Percentiles rank a stretch among this genome's conserved stretches.
Conservation (phyloP, 2,797 vertebrate species). For the Hippoglossus hippoglossus region DNA sequence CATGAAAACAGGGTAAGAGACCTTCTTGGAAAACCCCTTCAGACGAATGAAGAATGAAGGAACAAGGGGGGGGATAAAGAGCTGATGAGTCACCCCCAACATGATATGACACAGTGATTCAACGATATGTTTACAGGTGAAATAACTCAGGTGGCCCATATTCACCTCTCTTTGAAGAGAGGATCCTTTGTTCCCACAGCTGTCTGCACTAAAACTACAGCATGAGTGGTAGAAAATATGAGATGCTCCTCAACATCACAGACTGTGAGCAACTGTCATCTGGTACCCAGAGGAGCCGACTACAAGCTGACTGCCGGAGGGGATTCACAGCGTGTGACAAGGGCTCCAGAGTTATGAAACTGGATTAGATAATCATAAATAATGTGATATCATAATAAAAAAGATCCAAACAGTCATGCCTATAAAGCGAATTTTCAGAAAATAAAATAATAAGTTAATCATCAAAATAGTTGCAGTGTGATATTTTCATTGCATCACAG, state of each 20-base stretch:
- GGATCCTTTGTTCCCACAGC: slow-evolving; percentile 64
- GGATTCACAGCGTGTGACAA: slow-evolving; percentile 18
- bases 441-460: not conserved
- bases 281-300: slow-evolving; percentile 18
- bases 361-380: slow-evolving; percentile 17
- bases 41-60: slow-evolving; percentile 24
- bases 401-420: slow-evolving; percentile 4
- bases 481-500: not conserved
- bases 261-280: slow-evolving; percentile 39
- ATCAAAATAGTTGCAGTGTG: not conserved
- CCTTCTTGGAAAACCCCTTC: slow-evolving; percentile 12
- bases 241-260: slow-evolving; percentile 55
- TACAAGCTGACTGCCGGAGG: slow-evolving; percentile 28
- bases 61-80: slow-evolving; percentile 12
- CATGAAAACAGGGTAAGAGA: slow-evolving; percentile 30
- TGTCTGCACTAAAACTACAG: slow-evolving; percentile 57
- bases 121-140: slow-evolving; percentile 54
- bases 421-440: not conserved
- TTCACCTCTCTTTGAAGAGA: slow-evolving; percentile 60
- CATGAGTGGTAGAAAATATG: slow-evolving; percentile 50
- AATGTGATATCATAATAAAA: slow-evolving; percentile 7
- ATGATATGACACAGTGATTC: slow-evolving; percentile 52
- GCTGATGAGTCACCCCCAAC: slow-evolving; percentile 58
- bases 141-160: slow-evolving; percentile 64
- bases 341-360: slow-evolving; percentile 20